Base-by-base conservation (phyloP, 2,797 vertebrate genomes). In the Psittacula echo region DNA sequence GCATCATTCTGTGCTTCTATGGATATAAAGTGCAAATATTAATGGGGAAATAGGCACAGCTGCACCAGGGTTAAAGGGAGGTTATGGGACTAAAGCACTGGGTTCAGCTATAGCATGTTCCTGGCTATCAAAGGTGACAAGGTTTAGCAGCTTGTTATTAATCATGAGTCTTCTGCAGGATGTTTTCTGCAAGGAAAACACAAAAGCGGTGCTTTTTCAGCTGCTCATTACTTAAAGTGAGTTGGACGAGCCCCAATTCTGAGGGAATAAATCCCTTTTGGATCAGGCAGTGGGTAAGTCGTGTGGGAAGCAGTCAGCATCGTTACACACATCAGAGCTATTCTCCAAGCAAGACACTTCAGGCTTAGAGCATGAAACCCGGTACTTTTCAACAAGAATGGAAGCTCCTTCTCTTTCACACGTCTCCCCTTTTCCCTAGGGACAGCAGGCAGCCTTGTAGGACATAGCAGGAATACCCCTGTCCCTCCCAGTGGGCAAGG, bases 251-350 rank as follows among this genome's bases (percentile, higher is more conserved):
- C 44, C n/a, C 13, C 48, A 41, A 9, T 75, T 82, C 62, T 14
- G 21, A 68, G 30, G 10, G 19, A 71, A 11, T 14, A 67, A 77
- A 58, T 48, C 53, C 65, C 13, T 74, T 67, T 39, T 10, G 48
- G 44, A 39, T 15, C n/a, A 37, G 27, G 39, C n/a, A 30, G n/a
- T 2, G 19, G 13, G 29, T 17, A 39, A 39, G 11, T 37, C 5
- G 2, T 51, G 7, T 10, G 41, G n/a, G 76, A 60, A 82, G 41
- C 37, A 13, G 39, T 32, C 76, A 45, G 78, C 60, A 65, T 23
- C 4, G 0, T 34, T 5, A 39, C 3, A 12, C 30, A 80, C 44
- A 39, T 66, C n/a, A 3, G 10, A 72, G 23, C 27, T 76, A 1
- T 21, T 20, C 67, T 73, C 39, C 62, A 56, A 86, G 64, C n/a